Conservation (phyloP, 2,888 invertebrate genomes). For the Synergus umbraculus region DNA sequence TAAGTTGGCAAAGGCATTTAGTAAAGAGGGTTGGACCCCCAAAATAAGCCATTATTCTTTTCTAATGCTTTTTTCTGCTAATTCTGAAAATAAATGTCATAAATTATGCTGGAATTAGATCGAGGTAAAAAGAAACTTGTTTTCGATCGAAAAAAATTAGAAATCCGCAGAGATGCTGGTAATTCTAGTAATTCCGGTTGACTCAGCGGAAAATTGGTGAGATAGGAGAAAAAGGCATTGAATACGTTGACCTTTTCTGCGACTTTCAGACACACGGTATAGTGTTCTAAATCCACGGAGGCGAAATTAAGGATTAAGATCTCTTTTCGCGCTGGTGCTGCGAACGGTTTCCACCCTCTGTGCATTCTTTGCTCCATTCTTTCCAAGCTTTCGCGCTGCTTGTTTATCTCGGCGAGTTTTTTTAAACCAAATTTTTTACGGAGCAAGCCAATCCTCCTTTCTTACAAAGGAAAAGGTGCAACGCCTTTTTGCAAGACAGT, state of each 20-base stretch:
- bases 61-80: too few relatives aligned
- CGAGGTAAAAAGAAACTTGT: background rate
- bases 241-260: conserved; percentile 37
- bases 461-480: conserved; percentile 10
- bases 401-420: conserved; percentile 29
- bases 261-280: conserved; percentile 26
- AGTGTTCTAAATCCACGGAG: conserved; percentile 32
- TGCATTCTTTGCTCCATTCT: conserved; percentile 36
- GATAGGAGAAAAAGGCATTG: conserved; percentile 28
- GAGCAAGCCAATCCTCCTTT: conserved; percentile 19
- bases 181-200: conserved; percentile 30
- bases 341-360: conserved; percentile 11
- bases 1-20: too few relatives aligned
- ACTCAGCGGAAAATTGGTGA: conserved; percentile 33
- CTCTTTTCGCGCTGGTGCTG: conserved; percentile 11
- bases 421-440: conserved; percentile 35
- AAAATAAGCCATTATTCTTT: too few relatives aligned
- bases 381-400: conserved; percentile 17
- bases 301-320: conserved; percentile 41
- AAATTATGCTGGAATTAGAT: background rate
- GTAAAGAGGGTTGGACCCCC: too few relatives aligned
- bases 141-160: conserved; percentile 13
- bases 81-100: conserved; percentile 5
- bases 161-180: conserved; percentile 31
- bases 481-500: conserved; percentile 20